Evolutionary conservation across 2,113 vertebrate genomes (phyloP).

Genomic region (Sakesphorus luctuosus): DNA sequence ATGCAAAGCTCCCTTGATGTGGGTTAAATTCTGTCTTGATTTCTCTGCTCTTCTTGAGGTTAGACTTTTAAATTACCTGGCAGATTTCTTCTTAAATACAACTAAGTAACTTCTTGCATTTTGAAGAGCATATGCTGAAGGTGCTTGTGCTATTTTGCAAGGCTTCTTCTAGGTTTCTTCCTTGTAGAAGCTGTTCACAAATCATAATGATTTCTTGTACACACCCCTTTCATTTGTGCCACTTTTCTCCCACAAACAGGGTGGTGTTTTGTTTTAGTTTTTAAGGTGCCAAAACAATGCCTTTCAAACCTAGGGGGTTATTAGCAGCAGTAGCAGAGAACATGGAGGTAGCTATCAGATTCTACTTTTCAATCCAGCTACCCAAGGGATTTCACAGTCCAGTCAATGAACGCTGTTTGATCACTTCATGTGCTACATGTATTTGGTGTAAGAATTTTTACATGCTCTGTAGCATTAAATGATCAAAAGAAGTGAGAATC

Average conservation of each 20-base stretch:
- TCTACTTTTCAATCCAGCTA: neutral
- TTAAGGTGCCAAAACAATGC: neutral
- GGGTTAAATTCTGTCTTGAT: neutral
- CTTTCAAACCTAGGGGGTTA: neutral
- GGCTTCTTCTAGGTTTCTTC: neutral
- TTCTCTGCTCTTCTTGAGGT: neutral
- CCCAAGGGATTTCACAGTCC: conserved; percentile 10
- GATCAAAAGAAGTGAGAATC: conserved; percentile 53
- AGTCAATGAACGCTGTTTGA: conserved; percentile 12
- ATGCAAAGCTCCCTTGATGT: neutral
- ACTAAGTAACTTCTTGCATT: neutral
- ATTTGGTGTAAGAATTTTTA: neutral
- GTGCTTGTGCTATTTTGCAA: neutral
- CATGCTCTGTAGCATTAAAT: neutral
- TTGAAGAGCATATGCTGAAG: neutral
- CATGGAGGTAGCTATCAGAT: neutral
- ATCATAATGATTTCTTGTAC: neutral
- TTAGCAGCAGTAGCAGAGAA: neutral
- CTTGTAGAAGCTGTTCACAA: neutral
- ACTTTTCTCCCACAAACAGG: neutral
- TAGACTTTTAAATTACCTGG: neutral
- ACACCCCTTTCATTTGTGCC: neutral
- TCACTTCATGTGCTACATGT: conserved; percentile 16
- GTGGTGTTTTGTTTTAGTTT: neutral
- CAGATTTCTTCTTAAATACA: neutral